Conservation (phyloP, 1,140 invertebrate genomes). For the Sycophila sp. region DNA sequence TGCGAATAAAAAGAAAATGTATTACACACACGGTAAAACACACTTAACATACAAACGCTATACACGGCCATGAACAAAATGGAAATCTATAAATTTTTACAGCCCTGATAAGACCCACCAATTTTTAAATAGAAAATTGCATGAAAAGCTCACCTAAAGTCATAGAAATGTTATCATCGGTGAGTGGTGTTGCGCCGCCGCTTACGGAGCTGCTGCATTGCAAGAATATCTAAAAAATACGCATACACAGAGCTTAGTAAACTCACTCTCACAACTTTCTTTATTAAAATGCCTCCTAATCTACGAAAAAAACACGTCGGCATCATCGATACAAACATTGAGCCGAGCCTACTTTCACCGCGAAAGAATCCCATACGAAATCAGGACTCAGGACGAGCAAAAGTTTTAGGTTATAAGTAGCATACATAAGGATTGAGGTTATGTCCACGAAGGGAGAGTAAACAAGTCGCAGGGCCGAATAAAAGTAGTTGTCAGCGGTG, state of each 20-base stretch:
- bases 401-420: slow-evolving; percentile 10
- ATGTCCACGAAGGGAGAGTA: not conserved
- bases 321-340: not conserved
- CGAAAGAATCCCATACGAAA: not conserved
- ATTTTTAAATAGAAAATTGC: too few relatives aligned
- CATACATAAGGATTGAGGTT: slow-evolving; percentile 10
- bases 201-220: slow-evolving; percentile 12
- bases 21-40: too few relatives aligned
- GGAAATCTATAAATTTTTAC: too few relatives aligned
- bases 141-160: slow-evolving; percentile 80
- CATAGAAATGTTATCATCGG: slow-evolving; percentile 81
- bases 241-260: not conserved
- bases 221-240: slow-evolving; percentile 21
- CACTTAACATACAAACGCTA: too few relatives aligned
- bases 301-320: not conserved
- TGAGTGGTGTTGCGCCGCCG: slow-evolving; percentile 81
- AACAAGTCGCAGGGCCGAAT: too few relatives aligned
- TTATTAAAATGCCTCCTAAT: not conserved
- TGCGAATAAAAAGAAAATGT: slow-evolving; percentile 64
- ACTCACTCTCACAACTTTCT: not conserved
- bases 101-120: too few relatives aligned
- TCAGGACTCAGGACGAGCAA: not conserved
- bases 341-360: not conserved
- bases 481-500: too few relatives aligned
- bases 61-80: too few relatives aligned